These are phyloP conservation scores for Orthosia gothica DNA, from an alignment of 2,888 invertebrate genomes.

Conservation along the genomic window DNA sequence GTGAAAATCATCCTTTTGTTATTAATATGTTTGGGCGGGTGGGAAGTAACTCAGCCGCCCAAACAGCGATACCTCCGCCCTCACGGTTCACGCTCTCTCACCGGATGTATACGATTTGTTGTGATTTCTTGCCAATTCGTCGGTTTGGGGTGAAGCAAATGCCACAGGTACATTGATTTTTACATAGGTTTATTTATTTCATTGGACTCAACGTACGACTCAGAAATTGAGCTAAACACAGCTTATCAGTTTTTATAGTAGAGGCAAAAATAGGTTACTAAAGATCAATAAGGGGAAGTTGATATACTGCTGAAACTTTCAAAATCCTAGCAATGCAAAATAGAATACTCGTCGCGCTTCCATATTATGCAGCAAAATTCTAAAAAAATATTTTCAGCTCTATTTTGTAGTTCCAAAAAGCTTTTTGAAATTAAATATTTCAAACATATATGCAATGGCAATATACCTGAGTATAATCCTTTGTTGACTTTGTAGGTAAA, in stretches of 20 bases:
- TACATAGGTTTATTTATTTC: slow-evolving; percentile 6
- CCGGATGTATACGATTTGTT: slow-evolving; percentile 15
- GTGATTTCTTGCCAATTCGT: slow-evolving; percentile 27
- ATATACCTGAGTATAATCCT: neutral
- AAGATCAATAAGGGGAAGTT: neutral
- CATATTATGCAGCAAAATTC: slow-evolving; percentile 2
- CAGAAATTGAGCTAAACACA: neutral
- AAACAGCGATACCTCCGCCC: slow-evolving; percentile 19
- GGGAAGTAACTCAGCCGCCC: slow-evolving; percentile 24
- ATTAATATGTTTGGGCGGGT: slow-evolving; percentile 38
- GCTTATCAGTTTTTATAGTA: neutral
- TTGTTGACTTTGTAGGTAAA: slow-evolving; percentile 11
- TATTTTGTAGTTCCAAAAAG: neutral
- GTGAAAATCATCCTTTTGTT: slow-evolving; percentile 36
- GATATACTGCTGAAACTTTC: neutral
- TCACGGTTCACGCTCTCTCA: slow-evolving; percentile 26
- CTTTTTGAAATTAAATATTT: neutral
- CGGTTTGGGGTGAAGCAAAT: slow-evolving; percentile 3
- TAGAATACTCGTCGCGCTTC: neutral
- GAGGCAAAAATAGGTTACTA: neutral
- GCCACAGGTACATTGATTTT: neutral
- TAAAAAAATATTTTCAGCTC: no score
- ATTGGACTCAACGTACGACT: neutral
- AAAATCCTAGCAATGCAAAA: neutral
- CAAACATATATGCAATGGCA: no score